These are phyloP conservation scores for Nudaria mundana DNA, from an alignment of 2,888 invertebrate species.

Conservation along the genomic window DNA sequence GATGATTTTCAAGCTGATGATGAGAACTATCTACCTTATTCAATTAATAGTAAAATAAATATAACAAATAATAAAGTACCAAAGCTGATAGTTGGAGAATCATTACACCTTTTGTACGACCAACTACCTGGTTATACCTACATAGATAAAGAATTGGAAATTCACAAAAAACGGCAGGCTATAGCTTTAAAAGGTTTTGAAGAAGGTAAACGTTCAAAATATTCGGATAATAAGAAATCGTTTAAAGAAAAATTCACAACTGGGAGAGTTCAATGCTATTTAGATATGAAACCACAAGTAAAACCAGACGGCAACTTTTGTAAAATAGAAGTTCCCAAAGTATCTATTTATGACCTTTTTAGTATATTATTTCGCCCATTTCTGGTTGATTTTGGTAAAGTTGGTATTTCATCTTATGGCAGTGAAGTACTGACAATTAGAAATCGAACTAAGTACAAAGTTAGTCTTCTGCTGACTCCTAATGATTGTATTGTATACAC, in stretches of 20 bases:
- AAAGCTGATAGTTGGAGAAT: constrained; percentile 43
- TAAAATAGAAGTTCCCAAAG: constrained; percentile 29
- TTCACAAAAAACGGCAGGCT: constrained; percentile 27
- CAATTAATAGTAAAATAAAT: constrained; percentile 44
- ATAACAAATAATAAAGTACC: constrained; percentile 41
- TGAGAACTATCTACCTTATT: constrained; percentile 49
- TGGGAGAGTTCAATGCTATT: constrained; percentile 43
- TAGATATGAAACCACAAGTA: constrained; percentile 19
- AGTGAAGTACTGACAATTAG: constrained; percentile 47
- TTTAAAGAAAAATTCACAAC: constrained; percentile 38
- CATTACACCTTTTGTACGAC: constrained; percentile 60
- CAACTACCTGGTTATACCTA: constrained; percentile 51
- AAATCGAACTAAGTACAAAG: constrained; percentile 55
- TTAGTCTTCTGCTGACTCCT: constrained; percentile 43
- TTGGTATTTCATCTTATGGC: constrained; percentile 55
- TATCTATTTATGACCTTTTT: constrained; percentile 51
- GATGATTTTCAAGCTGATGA: constrained; percentile 25
- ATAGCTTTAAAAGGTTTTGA: constrained; percentile 43
- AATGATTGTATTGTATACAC: constrained; percentile 52
- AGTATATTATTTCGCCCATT: constrained; percentile 51
- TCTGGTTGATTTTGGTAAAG: constrained; percentile 58
- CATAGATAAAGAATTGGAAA: constrained; percentile 30
- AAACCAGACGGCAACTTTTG: constrained; percentile 42
- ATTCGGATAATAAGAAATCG: constrained; percentile 30
- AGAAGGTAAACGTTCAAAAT: constrained; percentile 38